phyloP scores from a whole-genome alignment of 2,888 invertebrate species.

The Halictus ligatus region DNA sequence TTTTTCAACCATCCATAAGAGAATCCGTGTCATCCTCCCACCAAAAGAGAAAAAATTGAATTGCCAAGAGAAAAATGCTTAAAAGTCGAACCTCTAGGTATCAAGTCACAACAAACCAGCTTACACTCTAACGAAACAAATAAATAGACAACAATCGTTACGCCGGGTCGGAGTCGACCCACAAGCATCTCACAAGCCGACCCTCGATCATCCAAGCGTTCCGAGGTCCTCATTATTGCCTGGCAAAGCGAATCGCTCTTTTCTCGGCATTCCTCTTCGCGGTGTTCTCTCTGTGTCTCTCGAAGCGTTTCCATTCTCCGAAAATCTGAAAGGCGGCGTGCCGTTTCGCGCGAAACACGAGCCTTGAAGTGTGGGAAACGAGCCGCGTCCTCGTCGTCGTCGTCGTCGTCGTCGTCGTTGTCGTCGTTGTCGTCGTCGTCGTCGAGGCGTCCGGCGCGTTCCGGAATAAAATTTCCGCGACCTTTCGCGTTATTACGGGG shows the following conservation, averaged over 20 bases:
- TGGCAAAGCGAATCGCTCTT: background rate
- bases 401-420: too few species aligned
- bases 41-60: too few species aligned
- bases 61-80: too few species aligned
- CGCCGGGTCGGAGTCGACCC: background rate
- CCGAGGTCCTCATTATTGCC: background rate
- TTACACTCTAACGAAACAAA: background rate
- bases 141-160: background rate
- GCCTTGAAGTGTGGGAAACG: slow-evolving; percentile 29
- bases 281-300: background rate
- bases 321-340: slow-evolving; percentile 19
- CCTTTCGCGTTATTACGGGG: slow-evolving; percentile 32
- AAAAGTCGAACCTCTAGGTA: too few species aligned
- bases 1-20: too few species aligned
- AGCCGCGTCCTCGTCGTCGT: background rate
- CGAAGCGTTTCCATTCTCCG: slow-evolving; percentile 9
- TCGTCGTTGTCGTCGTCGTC: too few species aligned
- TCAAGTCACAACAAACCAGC: too few species aligned
- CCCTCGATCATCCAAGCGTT: background rate
- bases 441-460: slow-evolving; percentile 7
- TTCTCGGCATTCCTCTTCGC: background rate
- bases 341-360: slow-evolving; percentile 14
- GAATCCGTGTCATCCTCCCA: too few species aligned
- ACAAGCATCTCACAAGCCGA: background rate
- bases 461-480: slow-evolving; percentile 48